Conservation (phyloP, 2,888 invertebrate species). For the Automeris io region DNA sequence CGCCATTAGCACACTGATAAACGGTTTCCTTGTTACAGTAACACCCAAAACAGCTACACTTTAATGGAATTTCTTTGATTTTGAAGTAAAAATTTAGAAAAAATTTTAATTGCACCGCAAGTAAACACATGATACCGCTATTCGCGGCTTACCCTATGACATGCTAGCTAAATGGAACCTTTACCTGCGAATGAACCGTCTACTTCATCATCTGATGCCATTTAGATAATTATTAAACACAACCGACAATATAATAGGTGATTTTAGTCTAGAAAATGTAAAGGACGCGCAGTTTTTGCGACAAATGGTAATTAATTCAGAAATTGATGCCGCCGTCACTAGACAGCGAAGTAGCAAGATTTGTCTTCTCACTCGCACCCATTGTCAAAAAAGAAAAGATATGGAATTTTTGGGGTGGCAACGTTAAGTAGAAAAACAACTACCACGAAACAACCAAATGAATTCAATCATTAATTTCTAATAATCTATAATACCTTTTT, state of each 20-base stretch:
- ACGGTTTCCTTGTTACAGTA: slow-evolving; percentile 24
- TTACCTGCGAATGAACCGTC: slow-evolving; percentile 92
- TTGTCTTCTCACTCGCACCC: slow-evolving; percentile 49
- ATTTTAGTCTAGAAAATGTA: slow-evolving; percentile 68
- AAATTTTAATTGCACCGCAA: slow-evolving; percentile 77
- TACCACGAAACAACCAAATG: no score
- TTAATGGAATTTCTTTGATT: slow-evolving; percentile 20
- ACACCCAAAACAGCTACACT: slow-evolving; percentile 19
- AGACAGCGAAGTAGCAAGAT: slow-evolving; percentile 55
- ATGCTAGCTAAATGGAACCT: slow-evolving; percentile 73
- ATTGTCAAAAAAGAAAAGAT: slow-evolving; percentile 29
- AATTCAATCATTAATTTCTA: no score
- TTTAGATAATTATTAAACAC: slow-evolving; percentile 68
- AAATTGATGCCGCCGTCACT: slow-evolving; percentile 77
- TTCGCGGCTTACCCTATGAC: slow-evolving; percentile 78
- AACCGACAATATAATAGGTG: slow-evolving; percentile 48
- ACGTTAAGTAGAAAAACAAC: slow-evolving; percentile 4
- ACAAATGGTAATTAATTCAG: slow-evolving; percentile 78
- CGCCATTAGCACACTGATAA: slow-evolving; percentile 33
- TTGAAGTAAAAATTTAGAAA: slow-evolving; percentile 47
- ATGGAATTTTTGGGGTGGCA: slow-evolving; percentile 34
- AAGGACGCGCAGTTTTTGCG: slow-evolving; percentile 77
- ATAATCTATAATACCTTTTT: no score
- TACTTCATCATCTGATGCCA: slow-evolving; percentile 93
- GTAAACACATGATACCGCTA: slow-evolving; percentile 79